A percentile compares a stretch with the other conserved stretches of the same genome.
These are phyloP conservation scores for Nannobrachium achirus DNA, from an alignment of 2,113 vertebrate genomes.

Conservation along the genomic window DNA sequence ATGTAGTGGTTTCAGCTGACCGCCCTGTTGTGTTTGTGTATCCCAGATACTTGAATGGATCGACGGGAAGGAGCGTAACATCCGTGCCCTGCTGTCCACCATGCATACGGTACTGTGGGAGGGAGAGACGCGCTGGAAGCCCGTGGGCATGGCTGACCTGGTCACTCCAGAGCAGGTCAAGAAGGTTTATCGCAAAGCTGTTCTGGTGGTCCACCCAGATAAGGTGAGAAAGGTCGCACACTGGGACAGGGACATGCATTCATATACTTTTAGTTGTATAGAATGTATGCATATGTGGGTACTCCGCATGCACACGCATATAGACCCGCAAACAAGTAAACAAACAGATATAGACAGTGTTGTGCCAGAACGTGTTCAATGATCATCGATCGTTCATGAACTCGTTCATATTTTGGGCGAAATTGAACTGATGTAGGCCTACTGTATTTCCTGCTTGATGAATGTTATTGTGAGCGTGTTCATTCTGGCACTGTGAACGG, in stretches of 20 bases:
- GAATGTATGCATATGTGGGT: no score
- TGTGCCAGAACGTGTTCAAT: no score
- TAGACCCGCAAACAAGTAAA: not conserved
- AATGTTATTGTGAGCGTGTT: no score
- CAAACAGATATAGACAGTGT: no score
- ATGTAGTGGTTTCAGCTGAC: no score
- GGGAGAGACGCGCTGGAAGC: slow-evolving; percentile 96
- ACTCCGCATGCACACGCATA: not conserved
- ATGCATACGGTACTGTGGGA: slow-evolving; percentile 99
- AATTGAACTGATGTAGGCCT: no score
- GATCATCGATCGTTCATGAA: no score
- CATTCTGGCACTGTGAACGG: no score
- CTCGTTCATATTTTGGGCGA: no score
- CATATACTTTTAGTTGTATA: no score
- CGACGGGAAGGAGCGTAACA: slow-evolving; percentile 98
- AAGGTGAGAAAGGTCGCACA: slow-evolving; percentile 83
- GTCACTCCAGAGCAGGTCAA: slow-evolving; percentile 98
- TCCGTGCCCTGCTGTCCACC: slow-evolving; percentile 94
- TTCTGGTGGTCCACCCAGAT: slow-evolving; percentile 96
- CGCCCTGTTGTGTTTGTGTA: slow-evolving; percentile 29
- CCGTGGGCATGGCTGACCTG: slow-evolving; percentile 97
- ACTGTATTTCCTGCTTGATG: no score
- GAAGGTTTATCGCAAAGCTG: slow-evolving; percentile 94
- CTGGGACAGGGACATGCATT: not conserved
- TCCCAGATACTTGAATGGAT: slow-evolving; percentile 96